These are phyloP conservation scores for Drosophila bocqueti DNA, from an alignment of 1,140 invertebrate genomes.

Conservation along the genomic window DNA sequence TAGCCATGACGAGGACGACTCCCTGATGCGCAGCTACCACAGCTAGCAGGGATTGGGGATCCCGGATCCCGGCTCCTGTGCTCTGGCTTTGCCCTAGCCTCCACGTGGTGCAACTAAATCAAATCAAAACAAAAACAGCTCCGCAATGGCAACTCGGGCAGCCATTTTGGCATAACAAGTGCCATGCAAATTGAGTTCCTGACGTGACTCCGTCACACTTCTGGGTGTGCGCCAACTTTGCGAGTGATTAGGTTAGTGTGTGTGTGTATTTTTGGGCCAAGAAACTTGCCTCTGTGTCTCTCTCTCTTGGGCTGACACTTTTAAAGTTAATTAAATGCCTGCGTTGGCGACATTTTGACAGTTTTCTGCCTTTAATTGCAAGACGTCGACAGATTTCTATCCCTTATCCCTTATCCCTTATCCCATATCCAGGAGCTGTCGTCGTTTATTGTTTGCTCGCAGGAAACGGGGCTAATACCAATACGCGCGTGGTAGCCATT, in stretches of 20 bases:
- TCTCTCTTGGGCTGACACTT: constrained; percentile 24
- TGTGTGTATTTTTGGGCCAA: constrained; percentile 11
- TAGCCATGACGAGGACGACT: constrained; percentile 38
- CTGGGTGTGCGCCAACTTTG: constrained; percentile 26
- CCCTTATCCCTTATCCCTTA: not conserved
- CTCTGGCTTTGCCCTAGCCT: constrained; percentile 5
- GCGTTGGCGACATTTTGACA: constrained; percentile 57
- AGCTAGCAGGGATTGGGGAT: constrained; percentile 1
- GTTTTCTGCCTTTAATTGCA: constrained; percentile 67
- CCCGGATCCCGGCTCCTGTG: too few relatives aligned
- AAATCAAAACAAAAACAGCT: constrained; percentile 73
- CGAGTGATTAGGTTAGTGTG: constrained; percentile 60
- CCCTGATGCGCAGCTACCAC: constrained; percentile 10
- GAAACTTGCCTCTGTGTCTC: constrained; percentile 3
- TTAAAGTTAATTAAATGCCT: constrained; percentile 75
- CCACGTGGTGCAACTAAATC: constrained; percentile 64
- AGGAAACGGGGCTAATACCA: constrained; percentile 12
- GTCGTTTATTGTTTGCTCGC: not conserved
- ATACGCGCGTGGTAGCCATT: constrained; percentile 20
- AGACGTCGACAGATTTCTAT: constrained; percentile 16
- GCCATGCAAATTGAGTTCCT: constrained; percentile 66
- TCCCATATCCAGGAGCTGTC: not conserved
- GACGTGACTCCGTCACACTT: constrained; percentile 30
- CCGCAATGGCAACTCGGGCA: constrained; percentile 24
- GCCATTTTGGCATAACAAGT: constrained; percentile 50